Evolutionary conservation across 2,888 invertebrate genomes (phyloP), one percentile per base, ranked within the genome.

Genomic region (Biston stratarius): DNA sequence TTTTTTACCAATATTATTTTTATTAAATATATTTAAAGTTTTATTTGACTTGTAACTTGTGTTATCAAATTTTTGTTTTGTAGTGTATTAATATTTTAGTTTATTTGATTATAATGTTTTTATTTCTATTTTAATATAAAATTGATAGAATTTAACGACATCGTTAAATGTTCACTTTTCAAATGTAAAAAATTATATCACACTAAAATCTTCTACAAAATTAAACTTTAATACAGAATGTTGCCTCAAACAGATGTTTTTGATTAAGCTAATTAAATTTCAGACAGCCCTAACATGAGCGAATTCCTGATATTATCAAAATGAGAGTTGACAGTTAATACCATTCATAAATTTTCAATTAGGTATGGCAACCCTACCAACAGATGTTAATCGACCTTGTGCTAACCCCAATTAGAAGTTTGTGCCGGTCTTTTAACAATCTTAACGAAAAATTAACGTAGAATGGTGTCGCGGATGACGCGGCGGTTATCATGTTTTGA

Each of bases 391-490:
- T 83, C 83, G 83, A 88, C 87, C 86, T 87, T 83, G 79, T 79
- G 81, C 79, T 85, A 87, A 86, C 88, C 86, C 84, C 88, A 91
- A 89, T 91, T 89, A 82, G 82, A 83, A 83, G 83, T 88, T 89
- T 87, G 85, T 83, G 81, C 84, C 82, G 84, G 84, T 81, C 84
- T 83, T 83, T 83, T 87, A 90, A 88, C 89, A 83, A 87, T 85
- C 84, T 83, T 82, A 83, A 85, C 87, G 80, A 88, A 89, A 88
- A 90, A 89, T 90, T 89, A 88, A 88, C 88, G 83, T 85, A 55
- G 77, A 79, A 79, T 78, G 79, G 83, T 86, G 86, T 83, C 73
- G 82, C 78, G 77, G 74, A 87, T 90, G 90, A 89, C 87, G 84
- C 77, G 76, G 79, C 81, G 77, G 74, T 82, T 84, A 84, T 79